Percentiles rank a stretch among this genome's conserved stretches.
Conservation (phyloP, 2,797 vertebrate species). For the Eurystomus glaucurus region DNA sequence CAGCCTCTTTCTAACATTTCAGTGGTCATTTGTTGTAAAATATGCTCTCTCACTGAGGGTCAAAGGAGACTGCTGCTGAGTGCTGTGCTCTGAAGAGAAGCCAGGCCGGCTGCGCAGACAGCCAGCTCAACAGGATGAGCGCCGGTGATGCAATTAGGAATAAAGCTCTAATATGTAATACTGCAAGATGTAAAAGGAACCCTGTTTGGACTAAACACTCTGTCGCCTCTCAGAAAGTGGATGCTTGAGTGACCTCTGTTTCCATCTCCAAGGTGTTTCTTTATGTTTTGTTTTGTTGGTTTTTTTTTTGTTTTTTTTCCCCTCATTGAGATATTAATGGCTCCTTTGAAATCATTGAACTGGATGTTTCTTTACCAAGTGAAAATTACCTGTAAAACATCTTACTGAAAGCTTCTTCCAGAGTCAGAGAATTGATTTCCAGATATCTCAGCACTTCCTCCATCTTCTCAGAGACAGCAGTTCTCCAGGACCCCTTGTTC, state of each 20-base stretch:
- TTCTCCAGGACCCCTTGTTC: not conserved
- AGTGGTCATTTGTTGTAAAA: not conserved
- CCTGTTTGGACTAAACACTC: not conserved
- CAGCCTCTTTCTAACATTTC: not conserved
- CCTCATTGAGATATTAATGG: not conserved
- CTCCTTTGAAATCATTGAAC: not conserved
- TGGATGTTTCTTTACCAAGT: not conserved
- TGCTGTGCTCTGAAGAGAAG: not conserved
- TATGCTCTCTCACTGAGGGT: not conserved
- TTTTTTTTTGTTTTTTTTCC: not conserved
- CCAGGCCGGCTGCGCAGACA: not conserved
- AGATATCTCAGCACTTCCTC: not conserved
- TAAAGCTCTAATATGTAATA: not conserved
- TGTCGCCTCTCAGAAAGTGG: not conserved
- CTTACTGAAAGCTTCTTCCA: not conserved
- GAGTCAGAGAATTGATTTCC: not conserved
- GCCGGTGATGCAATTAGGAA: not conserved
- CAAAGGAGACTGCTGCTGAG: not conserved
- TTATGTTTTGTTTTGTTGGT: no score
- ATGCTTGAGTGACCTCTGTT: not conserved
- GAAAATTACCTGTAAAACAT: not conserved
- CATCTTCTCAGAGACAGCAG: not conserved
- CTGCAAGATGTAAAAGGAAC: not conserved
- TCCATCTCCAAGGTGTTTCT: not conserved
- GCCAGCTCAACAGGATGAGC: not conserved